phyloP scores from a whole-genome alignment of 2,113 vertebrate species.

The Morone chrysops region DNA sequence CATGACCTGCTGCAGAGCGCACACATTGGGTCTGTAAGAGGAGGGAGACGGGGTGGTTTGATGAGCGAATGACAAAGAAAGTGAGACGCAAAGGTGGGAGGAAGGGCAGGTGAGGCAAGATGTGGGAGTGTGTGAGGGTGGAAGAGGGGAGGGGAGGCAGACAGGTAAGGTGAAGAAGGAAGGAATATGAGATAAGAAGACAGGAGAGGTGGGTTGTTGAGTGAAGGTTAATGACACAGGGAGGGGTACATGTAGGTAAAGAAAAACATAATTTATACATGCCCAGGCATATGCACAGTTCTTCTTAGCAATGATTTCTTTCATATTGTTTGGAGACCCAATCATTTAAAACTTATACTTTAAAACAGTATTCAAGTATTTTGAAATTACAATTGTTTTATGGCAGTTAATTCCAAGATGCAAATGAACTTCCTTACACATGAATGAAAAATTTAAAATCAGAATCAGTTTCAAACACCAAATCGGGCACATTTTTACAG shows the following conservation, averaged over 20 bases:
- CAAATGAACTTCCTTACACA: background rate
- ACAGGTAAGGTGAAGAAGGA: background rate
- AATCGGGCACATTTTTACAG: background rate
- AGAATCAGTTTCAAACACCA: background rate
- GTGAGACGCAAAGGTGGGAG: background rate
- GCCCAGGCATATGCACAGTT: background rate
- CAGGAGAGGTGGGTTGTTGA: conserved; percentile 1
- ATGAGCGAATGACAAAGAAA: background rate
- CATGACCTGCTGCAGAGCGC: conserved; percentile 94
- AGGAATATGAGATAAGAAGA: background rate
- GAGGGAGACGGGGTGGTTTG: background rate
- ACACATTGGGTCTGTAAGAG: conserved; percentile 90
- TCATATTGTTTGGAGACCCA: background rate
- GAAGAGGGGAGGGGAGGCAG: background rate
- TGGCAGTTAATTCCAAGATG: background rate
- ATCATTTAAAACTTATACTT: too few species aligned
- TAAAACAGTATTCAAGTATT: too few species aligned
- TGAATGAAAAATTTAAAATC: background rate
- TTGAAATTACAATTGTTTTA: background rate
- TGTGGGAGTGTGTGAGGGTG: background rate
- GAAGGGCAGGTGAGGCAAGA: background rate
- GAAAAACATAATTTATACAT: background rate
- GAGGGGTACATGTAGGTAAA: conserved; percentile 3
- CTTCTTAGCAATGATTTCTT: background rate
- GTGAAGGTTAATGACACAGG: background rate